Base-by-base conservation (phyloP, 2,888 invertebrate genomes). In the Sepiola atlantica region DNA sequence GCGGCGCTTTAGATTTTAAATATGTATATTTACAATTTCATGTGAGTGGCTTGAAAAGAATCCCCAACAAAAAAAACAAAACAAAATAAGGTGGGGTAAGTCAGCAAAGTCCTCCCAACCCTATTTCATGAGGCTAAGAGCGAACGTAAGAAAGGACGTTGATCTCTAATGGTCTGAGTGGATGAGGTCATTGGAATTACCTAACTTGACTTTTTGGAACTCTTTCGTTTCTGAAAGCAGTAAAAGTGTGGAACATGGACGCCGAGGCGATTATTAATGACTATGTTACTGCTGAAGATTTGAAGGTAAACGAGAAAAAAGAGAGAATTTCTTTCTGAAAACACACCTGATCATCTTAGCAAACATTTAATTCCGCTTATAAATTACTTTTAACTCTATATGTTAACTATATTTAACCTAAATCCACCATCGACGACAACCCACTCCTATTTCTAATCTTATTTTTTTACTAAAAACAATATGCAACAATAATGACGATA, bases 191-290 rank as follows among this genome's bases (percentile, higher is more conserved):
- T 32, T 16, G n/a, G 77, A 77, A 77, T 77, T n/a, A 77, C 18
- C 32, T 77, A 16, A n/a, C 77, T 77, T 32, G 77, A 77, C 2
- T 24, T 45, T 8, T 10, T 28, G n/a, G 77, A 77, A 77, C 92
- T 92, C 92, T 92, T 35, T 35, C 10, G 54, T 92, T 92, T 45
- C 18, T 35, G 32, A 92, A 35, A 92, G 54, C 54, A 92, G n/a
- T 28, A 92, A 92, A 92, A 55, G 35, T 61, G 55, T 93, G 55
- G 54, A 93, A 55, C 55, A 93, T 93, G 93, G 93, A 93, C 35
- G 93, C 93, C 93, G 95, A 95, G 12, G 94, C 94, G 12, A 94
- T 95, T 28, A 94, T 95, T 24, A 93, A 95, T 90, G 95, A 95
- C 90, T 94, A 94, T 35, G 94, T 95, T n/a, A 94, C 94, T 94